Evolutionary conservation across 92 coral and sea anemone species (phyloP).

Genomic region (Chrysogorgia sp.): DNA sequence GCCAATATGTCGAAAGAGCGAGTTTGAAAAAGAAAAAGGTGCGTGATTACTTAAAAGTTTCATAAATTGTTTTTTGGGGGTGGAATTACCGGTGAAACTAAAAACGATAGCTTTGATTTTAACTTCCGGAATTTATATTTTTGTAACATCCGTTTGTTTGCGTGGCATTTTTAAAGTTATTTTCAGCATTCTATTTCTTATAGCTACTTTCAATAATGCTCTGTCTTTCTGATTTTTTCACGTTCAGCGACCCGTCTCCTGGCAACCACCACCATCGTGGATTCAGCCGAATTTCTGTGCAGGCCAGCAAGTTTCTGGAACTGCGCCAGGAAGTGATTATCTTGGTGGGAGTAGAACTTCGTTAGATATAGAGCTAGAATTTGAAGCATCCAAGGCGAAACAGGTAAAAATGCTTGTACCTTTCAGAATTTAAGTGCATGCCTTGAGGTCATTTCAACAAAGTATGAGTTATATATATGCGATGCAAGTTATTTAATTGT

Average conservation of each 20-base stretch:
- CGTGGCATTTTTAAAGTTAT: background rate
- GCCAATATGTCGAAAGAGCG: constrained; percentile 86
- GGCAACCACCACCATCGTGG: constrained; percentile 80
- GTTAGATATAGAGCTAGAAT: constrained; percentile 73
- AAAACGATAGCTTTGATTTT: background rate
- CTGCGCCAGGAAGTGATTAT: constrained; percentile 17
- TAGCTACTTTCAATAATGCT: background rate
- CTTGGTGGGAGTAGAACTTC: constrained; percentile 50
- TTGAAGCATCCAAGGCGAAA: constrained; percentile 76
- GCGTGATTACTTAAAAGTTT: background rate
- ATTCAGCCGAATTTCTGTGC: constrained; percentile 54
- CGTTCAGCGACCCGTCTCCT: constrained; percentile 92
- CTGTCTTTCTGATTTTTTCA: background rate
- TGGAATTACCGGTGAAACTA: background rate
- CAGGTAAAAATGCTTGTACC: constrained; percentile 63
- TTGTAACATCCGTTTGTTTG: background rate
- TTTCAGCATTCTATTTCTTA: background rate
- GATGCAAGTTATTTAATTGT: too few relatives aligned
- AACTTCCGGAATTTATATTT: too few relatives aligned
- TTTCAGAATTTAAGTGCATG: too few relatives aligned
- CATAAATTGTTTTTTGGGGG: background rate
- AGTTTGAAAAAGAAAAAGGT: constrained; percentile 81
- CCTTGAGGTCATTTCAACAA: too few relatives aligned
- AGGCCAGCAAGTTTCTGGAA: constrained; percentile 14
- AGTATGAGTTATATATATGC: too few relatives aligned